Evolutionary conservation across 2,888 invertebrate genomes (phyloP).

Genomic region (Melangyna quadrimaculata): DNA sequence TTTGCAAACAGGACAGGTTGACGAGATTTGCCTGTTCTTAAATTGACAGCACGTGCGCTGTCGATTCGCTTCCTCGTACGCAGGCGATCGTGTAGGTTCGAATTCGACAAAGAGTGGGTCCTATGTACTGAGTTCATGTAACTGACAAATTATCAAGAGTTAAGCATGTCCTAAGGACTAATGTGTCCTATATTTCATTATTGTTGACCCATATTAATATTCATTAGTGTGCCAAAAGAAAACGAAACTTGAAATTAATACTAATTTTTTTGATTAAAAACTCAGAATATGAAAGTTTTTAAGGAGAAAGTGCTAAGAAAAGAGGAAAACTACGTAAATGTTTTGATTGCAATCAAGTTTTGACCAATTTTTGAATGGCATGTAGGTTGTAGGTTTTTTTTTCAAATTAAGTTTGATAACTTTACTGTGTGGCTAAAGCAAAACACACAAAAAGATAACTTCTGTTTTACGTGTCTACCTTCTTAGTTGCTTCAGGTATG

Average conservation of each 20-base stretch:
- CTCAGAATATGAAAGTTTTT: neutral
- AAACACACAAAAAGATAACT: too few species aligned
- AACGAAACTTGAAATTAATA: neutral
- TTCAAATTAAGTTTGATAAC: too few species aligned
- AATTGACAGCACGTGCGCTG: slow-evolving; percentile 70
- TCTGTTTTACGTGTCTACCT: too few species aligned
- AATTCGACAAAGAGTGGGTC: neutral
- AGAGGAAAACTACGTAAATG: too few species aligned
- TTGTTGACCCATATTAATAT: slow-evolving; percentile 41
- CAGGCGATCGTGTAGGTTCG: slow-evolving; percentile 55
- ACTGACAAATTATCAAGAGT: slow-evolving; percentile 60
- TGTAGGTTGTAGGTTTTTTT: too few species aligned
- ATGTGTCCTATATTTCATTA: slow-evolving; percentile 36
- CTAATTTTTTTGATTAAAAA: neutral
- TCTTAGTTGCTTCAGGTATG: too few species aligned
- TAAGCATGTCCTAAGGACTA: slow-evolving; percentile 41
- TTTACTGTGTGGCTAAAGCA: too few species aligned
- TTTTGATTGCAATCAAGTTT: too few species aligned
- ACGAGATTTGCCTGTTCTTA: slow-evolving; percentile 63
- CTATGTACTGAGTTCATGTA: neutral
- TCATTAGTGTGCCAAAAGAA: slow-evolving; percentile 7
- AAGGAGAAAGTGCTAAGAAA: neutral
- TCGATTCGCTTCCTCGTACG: slow-evolving; percentile 66
- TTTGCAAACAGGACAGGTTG: slow-evolving; percentile 63
- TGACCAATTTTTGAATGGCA: too few species aligned